Conservation (phyloP, 2,113 vertebrate genomes). For the Alaudala cheleensis region DNA sequence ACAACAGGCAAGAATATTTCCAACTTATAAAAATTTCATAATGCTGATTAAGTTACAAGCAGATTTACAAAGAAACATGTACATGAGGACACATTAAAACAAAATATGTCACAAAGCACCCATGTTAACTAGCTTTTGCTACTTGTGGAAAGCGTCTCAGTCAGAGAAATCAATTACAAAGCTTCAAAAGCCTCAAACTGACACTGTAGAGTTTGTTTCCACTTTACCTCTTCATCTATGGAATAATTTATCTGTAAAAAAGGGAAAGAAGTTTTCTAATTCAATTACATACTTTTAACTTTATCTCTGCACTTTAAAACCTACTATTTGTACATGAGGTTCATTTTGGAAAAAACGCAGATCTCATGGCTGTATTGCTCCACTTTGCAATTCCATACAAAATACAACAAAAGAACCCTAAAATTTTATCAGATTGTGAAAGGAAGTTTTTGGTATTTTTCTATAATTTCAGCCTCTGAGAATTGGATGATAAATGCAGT, state of each 20-base stretch:
- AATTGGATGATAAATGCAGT: background rate
- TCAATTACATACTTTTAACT: background rate
- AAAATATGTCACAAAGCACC: background rate
- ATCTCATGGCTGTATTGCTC: background rate
- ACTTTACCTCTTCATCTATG: background rate
- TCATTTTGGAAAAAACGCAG: rapidly evolving
- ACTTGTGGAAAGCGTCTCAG: background rate
- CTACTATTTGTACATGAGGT: background rate
- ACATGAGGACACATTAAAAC: background rate
- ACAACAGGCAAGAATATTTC: background rate
- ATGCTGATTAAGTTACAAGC: background rate
- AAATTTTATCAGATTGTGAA: background rate
- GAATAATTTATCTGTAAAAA: background rate
- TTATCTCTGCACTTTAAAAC: background rate
- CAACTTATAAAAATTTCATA: background rate
- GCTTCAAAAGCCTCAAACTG: background rate
- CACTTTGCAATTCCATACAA: background rate
- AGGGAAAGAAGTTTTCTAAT: background rate
- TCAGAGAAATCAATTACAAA: background rate
- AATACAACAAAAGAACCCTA: background rate
- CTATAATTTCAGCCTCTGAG: background rate
- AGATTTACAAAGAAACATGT: background rate
- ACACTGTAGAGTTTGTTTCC: background rate
- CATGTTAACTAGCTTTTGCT: background rate
- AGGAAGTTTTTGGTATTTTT: background rate